phyloP scores from a whole-genome alignment of 2,888 invertebrate species.

The Nymphalis c-album region DNA sequence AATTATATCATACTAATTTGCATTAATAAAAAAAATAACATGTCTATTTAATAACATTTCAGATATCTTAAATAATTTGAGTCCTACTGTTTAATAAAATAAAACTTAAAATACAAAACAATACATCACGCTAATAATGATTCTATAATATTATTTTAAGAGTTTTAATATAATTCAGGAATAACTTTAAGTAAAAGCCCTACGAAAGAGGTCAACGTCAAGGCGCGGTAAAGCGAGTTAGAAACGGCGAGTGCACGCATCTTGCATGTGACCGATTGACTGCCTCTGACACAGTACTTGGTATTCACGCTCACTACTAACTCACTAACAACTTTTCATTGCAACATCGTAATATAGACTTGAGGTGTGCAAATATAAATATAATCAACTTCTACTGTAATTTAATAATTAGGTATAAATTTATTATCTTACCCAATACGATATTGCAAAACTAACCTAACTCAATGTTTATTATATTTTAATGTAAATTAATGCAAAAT shows the following conservation, averaged over 20 bases:
- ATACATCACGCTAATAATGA: neutral
- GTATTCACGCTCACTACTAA: conserved; percentile 6
- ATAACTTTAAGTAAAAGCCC: conserved; percentile 19
- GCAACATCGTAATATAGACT: conserved; percentile 16
- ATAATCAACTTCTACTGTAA: conserved; percentile 1
- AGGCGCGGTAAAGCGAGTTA: conserved; percentile 25
- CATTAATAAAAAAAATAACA: too few species aligned
- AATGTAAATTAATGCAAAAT: conserved; percentile 12
- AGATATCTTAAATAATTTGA: too few species aligned
- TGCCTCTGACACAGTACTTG: conserved; percentile 31
- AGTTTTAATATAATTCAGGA: neutral
- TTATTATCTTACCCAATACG: too few species aligned
- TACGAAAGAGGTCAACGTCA: conserved; percentile 21
- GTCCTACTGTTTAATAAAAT: too few species aligned
- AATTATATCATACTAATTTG: neutral
- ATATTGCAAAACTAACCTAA: conserved; percentile 4
- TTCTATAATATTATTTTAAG: neutral
- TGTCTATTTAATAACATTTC: too few species aligned
- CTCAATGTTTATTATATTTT: conserved; percentile 12
- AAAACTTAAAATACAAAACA: too few species aligned
- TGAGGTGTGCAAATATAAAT: neutral
- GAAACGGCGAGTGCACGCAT: conserved; percentile 53
- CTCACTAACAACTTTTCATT: conserved; percentile 19
- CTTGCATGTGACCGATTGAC: conserved; percentile 56
- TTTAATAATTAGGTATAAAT: neutral